phyloP scores from a whole-genome alignment of 2,113 vertebrate genomes.

The Plotosus lineatus region DNA sequence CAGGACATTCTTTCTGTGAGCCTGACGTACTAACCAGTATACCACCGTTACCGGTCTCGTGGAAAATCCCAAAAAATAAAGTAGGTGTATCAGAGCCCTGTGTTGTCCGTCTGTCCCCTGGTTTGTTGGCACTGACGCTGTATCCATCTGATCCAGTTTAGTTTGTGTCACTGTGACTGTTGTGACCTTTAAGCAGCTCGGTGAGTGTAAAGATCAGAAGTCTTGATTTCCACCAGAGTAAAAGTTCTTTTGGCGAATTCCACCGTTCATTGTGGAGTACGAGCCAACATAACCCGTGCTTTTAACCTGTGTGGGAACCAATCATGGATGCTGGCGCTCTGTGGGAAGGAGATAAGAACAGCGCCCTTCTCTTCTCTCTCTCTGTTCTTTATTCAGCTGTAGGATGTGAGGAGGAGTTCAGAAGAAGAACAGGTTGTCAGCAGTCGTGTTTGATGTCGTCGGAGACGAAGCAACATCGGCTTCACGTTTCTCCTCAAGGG shows the following conservation, averaged over 20 bases:
- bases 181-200: not conserved
- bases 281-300: not conserved
- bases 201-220: not conserved
- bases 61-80: too few relatives aligned
- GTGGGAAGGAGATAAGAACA: not conserved
- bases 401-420: not conserved
- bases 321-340: not conserved
- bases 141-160: constrained; percentile 47
- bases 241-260: not conserved
- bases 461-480: not conserved
- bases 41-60: too few relatives aligned
- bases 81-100: too few relatives aligned
- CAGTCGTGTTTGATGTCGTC: not conserved
- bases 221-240: not conserved
- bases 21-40: too few relatives aligned
- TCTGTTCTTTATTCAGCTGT: constrained; percentile 13
- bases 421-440: not conserved
- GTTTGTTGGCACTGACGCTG: constrained; percentile 51
- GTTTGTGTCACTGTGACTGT: constrained; percentile 16
- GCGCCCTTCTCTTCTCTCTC: not conserved
- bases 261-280: too few relatives aligned
- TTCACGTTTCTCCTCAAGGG: not conserved
- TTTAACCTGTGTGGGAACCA: not conserved
- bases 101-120: constrained; percentile 39
- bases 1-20: too few relatives aligned